Base-by-base conservation (phyloP, 2,797 vertebrate species). In the Parauchenoglanis ngamensis region DNA sequence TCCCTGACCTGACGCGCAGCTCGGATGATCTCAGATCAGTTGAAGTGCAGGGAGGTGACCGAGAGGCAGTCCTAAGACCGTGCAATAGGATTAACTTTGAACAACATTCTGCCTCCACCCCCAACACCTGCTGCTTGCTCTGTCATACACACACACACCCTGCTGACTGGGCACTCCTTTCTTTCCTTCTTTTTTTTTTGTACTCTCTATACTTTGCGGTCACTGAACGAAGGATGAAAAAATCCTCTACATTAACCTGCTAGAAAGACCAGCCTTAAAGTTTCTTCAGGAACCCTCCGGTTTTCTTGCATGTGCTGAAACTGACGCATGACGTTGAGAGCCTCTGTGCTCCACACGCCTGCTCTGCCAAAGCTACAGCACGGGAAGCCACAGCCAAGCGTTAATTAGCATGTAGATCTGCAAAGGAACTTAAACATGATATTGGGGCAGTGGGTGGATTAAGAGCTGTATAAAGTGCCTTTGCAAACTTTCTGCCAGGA, bases 1-100 rank as follows among this genome's bases (percentile, higher is more conserved):
- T 35, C 70, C 56, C n/a, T 49, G 40, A 57, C 44, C 75, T 59
- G 49, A 56, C 8, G 31, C 49, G 31, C 15, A 1, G 44, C 25
- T 49, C n/a, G 11, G 61, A 85, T 84, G 86, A 85, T 90, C 88
- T 84, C 78, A 83, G 90, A 88, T n/a, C 84, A 56, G 82, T 25
- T 21, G 40, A 15, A 40, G 77, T 75, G 72, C 78, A 63, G 61
- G 86, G 83, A 87, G 88, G 78, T 81, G 83, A 88, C 1, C 25
- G 70, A 90, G 91, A 85, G 85, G 85, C 91, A 92, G 91, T 89
- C 87, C 95, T 94, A 90, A 88, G 90, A 56, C 93, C 92, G 89
- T 89, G 94, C 95, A 96, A 96, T 94, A 94, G 95, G 94, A 91
- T 93, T 91, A 94, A 89, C 90, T 89, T 54, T 73, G 88, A 87